Evolutionary conservation across 2,113 vertebrate species (phyloP).

Genomic region (Scomber japonicus): DNA sequence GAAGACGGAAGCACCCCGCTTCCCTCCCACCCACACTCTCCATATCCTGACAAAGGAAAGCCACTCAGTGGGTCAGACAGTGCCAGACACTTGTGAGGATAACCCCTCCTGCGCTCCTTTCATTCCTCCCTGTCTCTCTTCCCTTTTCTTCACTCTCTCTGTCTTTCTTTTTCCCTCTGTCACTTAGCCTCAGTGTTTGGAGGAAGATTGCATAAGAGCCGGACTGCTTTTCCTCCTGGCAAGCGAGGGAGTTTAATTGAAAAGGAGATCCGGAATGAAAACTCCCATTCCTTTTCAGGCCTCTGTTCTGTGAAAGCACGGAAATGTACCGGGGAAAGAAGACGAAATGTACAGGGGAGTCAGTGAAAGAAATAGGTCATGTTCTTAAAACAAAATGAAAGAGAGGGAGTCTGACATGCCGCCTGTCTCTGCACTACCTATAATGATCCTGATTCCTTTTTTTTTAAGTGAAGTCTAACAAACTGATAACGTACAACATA

Average conservation of each 20-base stretch:
- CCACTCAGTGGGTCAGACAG: slow-evolving; percentile 71
- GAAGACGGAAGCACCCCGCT: slow-evolving; percentile 63
- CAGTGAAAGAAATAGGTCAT: slow-evolving; percentile 78
- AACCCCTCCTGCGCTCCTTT: slow-evolving; percentile 43
- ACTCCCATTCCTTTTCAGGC: slow-evolving; percentile 72
- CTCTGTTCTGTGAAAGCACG: slow-evolving; percentile 69
- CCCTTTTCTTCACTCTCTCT: slow-evolving; percentile 37
- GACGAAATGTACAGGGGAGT: slow-evolving; percentile 61
- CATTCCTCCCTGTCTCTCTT: slow-evolving; percentile 35
- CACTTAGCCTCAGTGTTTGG: slow-evolving; percentile 57
- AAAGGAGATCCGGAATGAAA: slow-evolving; percentile 79
- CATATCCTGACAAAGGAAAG: slow-evolving; percentile 77
- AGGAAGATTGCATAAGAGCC: slow-evolving; percentile 74
- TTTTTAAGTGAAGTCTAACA: slow-evolving; percentile 4
- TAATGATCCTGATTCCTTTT: slow-evolving; percentile 47
- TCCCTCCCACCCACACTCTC: slow-evolving; percentile 62
- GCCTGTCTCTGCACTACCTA: slow-evolving; percentile 41
- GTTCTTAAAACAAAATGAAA: slow-evolving; percentile 71
- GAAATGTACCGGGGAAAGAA: slow-evolving; percentile 67
- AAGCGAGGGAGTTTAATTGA: slow-evolving; percentile 75
- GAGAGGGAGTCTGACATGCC: slow-evolving; percentile 59
- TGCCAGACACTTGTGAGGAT: slow-evolving; percentile 71
- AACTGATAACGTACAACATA: slow-evolving; percentile 16
- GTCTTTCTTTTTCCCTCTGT: slow-evolving; percentile 35
- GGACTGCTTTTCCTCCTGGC: slow-evolving; percentile 63